These are phyloP conservation scores for Chinchilla lanigera DNA, from an alignment of 2,113 vertebrate species.

Conservation along the genomic window DNA sequence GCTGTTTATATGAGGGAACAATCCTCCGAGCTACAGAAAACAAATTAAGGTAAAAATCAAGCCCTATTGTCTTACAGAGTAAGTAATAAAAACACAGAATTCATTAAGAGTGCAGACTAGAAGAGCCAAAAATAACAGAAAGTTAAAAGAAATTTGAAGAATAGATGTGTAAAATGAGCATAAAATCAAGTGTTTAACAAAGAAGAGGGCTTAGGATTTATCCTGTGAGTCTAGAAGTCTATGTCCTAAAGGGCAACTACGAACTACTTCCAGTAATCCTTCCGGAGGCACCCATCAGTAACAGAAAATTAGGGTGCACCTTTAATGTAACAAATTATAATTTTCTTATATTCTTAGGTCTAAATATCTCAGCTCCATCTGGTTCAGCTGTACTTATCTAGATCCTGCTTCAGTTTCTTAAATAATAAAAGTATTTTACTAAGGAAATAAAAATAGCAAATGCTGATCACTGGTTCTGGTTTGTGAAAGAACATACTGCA, in stretches of 20 bases:
- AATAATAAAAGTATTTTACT: constrained; percentile 77
- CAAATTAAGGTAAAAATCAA: constrained; percentile 60
- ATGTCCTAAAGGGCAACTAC: background rate
- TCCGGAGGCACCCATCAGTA: background rate
- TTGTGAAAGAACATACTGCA: constrained; percentile 55
- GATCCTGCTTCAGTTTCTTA: constrained; percentile 60
- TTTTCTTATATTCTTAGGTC: constrained; percentile 44
- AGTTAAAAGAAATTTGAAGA: constrained; percentile 19
- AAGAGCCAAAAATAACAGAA: background rate
- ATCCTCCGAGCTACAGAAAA: constrained; percentile 47
- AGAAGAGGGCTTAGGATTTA: background rate
- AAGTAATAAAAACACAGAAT: constrained; percentile 60
- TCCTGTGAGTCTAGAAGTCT: background rate
- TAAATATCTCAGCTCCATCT: constrained; percentile 74
- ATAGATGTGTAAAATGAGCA: background rate
- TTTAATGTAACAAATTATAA: constrained; percentile 29
- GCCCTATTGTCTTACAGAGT: constrained; percentile 10
- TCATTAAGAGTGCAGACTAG: constrained; percentile 8
- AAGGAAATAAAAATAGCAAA: constrained; percentile 77
- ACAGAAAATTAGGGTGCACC: constrained; percentile 10
- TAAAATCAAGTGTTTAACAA: background rate
- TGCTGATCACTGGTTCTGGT: constrained; percentile 67
- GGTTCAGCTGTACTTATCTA: constrained; percentile 63
- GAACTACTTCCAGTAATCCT: background rate
- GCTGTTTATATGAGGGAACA: constrained; percentile 30